phyloP scores from a whole-genome alignment of 2,888 invertebrate genomes.

The Chouioia cunea region DNA sequence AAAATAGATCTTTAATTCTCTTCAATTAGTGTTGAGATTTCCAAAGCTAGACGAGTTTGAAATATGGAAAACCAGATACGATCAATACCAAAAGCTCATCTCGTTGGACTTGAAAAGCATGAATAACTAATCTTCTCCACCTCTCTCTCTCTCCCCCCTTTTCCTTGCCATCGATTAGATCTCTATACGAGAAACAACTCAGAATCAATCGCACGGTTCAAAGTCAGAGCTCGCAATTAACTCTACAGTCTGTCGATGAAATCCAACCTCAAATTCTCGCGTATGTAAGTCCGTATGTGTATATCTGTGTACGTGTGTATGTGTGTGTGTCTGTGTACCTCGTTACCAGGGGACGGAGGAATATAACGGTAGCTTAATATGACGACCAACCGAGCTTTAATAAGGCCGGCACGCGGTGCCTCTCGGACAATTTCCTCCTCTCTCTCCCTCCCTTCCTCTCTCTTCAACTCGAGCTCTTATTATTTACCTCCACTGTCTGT shows the following conservation, averaged over 20 bases:
- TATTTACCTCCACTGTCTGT: conserved; percentile 6
- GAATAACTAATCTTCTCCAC: neutral
- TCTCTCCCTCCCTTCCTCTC: too few species aligned
- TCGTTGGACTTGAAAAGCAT: too few species aligned
- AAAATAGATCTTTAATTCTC: too few species aligned
- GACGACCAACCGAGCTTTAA: conserved; percentile 21
- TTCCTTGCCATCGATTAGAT: neutral
- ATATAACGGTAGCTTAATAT: conserved; percentile 24
- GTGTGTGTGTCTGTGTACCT: too few species aligned
- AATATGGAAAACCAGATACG: too few species aligned
- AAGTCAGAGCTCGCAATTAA: neutral
- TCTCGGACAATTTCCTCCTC: conserved; percentile 18
- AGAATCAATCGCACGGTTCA: neutral
- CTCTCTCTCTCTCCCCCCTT: conserved; percentile 12
- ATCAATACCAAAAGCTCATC: too few species aligned
- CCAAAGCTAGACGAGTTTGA: too few species aligned
- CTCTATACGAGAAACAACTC: neutral
- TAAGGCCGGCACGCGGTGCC: conserved; percentile 17
- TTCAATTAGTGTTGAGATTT: too few species aligned
- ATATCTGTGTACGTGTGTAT: neutral
- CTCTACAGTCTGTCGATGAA: neutral
- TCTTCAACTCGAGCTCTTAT: conserved; percentile 1
- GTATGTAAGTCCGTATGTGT: too few species aligned
- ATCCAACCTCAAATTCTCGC: conserved; percentile 13
- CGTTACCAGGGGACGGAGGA: neutral